Evolutionary conservation across 2,888 invertebrate genomes (phyloP).

Genomic region (Altica lythri): DNA sequence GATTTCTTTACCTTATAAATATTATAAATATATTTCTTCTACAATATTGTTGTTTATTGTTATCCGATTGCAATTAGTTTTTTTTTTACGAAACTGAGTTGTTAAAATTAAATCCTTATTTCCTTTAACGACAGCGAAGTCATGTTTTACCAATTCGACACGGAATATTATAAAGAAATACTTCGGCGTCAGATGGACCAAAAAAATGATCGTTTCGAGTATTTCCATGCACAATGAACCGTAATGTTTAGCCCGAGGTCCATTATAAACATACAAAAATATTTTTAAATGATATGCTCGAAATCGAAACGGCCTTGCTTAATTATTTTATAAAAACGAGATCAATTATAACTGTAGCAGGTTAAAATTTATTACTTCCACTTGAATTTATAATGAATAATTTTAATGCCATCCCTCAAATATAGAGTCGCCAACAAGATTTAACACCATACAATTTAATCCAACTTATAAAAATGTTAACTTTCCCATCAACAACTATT

Average conservation of each 20-base stretch:
- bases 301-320: constrained; percentile 15
- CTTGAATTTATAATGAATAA: background rate
- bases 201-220: constrained; percentile 10
- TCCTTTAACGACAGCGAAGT: constrained; percentile 17
- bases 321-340: constrained; percentile 1
- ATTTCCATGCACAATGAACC: constrained; percentile 21
- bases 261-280: constrained; percentile 15
- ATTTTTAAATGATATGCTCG: constrained; percentile 20
- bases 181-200: background rate
- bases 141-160: constrained; percentile 26
- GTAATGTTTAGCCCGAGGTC: constrained; percentile 21
- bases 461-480: constrained; percentile 12
- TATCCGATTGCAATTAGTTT: constrained; percentile 12
- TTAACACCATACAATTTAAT: constrained; percentile 16
- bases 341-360: no score
- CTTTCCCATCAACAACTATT: constrained; percentile 14
- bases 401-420: constrained; percentile 13
- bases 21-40: no score
- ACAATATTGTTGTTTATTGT: no score
- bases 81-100: constrained; percentile 10
- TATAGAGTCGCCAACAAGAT: constrained; percentile 4
- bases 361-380: background rate
- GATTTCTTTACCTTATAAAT: no score
- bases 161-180: constrained; percentile 17
- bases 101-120: constrained; percentile 24